These are phyloP conservation scores for Microcebus murinus DNA, from an alignment of 2,113 vertebrate species.

Conservation along the genomic window DNA sequence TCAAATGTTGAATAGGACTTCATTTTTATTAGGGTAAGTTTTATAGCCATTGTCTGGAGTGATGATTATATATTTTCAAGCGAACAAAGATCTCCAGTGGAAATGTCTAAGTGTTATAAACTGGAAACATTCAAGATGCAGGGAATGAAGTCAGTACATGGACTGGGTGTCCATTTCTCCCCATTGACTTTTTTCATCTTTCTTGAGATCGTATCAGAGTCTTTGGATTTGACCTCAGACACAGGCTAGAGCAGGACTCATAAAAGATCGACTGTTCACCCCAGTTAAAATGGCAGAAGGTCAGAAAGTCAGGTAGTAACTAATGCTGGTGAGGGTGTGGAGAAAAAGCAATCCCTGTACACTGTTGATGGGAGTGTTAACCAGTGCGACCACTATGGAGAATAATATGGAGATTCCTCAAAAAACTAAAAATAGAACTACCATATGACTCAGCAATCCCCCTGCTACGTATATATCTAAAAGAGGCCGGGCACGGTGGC, in stretches of 20 bases:
- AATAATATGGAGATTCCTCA: no score
- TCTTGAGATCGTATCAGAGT: neutral
- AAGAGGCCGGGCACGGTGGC: no score
- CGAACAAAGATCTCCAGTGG: neutral
- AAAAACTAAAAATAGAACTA: no score
- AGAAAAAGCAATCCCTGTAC: no score
- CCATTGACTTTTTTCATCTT: neutral
- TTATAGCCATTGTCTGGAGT: constrained; percentile 28
- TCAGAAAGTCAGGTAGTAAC: no score
- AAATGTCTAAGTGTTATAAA: neutral
- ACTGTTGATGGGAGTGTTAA: no score
- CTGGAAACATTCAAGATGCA: neutral
- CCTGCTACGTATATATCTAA: no score
- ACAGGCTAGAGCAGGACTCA: neutral
- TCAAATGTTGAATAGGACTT: neutral
- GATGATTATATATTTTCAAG: constrained; percentile 19
- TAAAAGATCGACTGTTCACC: neutral
- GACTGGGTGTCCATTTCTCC: neutral
- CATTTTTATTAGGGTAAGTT: constrained; percentile 26
- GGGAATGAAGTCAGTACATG: neutral
- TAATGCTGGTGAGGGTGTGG: no score
- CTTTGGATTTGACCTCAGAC: neutral
- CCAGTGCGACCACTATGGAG: no score
- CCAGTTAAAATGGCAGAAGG: no score
- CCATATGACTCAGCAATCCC: no score